Evolutionary conservation across 2,888 invertebrate genomes (phyloP), one percentile per base, ranked within the genome.

Genomic region (Ophion costatus): DNA sequence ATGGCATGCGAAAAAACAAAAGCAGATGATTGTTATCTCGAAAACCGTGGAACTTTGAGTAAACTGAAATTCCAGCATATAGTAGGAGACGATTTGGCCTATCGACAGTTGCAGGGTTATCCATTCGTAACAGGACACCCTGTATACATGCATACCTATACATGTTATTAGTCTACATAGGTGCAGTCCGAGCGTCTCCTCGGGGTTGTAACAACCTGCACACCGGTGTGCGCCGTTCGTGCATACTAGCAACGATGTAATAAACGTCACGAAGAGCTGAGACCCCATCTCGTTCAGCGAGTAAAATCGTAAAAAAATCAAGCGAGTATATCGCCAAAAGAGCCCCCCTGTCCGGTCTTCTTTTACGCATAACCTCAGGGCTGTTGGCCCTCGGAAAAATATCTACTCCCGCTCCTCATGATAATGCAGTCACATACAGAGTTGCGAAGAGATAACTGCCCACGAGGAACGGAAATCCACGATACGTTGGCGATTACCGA

Each of bases 181-280:
- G 17, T 2, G 22, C 4, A 70, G 51, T 29, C 17, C 10, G 29
- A 71, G 38, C 10, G 42, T 77, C 67, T 29, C 56, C 24, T 42
- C 33, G 22, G 77, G 77, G 42, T 75, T 73, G 74, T 78, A 81
- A 81, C 63, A 80, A 64, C 57, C 66, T 24, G 77, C 38, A 51
- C 20, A 33, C 33, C 80, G 77, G 78, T 78, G 45, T 57, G 42
- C 24, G 61, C 24, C 22, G 77, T 11, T 57, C 22, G 45, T 69
- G 56, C 59, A 69, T 64, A 70, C 64, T 64, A 59, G 42, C 74
- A 78, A 78, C 82, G 77, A 64, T 70, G 84, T 57, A 64, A 81
- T 84, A 84, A 84, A 84, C 57, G 80, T 84, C 84, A 74, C n/a
- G 81, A 24, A 59, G 77, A 78, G 69, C 51, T 74, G 61, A 78